phyloP scores from a whole-genome alignment of 2,888 invertebrate species.

The Ditylenchus weischeri region DNA sequence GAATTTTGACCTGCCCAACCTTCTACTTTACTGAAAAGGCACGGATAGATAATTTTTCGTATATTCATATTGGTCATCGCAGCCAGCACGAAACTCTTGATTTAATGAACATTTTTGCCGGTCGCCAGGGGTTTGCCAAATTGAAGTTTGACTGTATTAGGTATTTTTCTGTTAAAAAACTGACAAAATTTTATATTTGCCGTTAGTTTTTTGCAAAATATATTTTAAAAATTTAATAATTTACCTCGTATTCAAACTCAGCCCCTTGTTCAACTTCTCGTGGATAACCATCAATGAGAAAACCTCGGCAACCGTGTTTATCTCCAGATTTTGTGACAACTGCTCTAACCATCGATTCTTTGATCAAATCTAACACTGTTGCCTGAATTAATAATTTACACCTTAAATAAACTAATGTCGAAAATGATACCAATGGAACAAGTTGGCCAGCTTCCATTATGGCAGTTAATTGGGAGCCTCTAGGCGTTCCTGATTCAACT shows the following conservation, averaged over 20 bases:
- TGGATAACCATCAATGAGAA: conserved; percentile 90
- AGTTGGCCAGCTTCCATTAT: conserved; percentile 77
- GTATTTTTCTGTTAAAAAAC: too few species aligned
- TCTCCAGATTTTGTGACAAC: conserved; percentile 54
- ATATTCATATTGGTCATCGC: too few species aligned
- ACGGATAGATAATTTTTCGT: too few species aligned
- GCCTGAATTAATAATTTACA: conserved; percentile 63
- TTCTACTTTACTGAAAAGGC: too few species aligned
- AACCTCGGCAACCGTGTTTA: conserved; percentile 71
- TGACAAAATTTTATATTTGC: too few species aligned
- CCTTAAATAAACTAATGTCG: background rate
- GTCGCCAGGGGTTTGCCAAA: too few species aligned
- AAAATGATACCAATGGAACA: conserved; percentile 65
- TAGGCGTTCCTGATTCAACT: conserved; percentile 67
- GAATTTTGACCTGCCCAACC: too few species aligned
- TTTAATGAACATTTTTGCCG: too few species aligned
- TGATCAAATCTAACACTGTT: conserved; percentile 74
- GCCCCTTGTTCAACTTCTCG: conserved; percentile 77
- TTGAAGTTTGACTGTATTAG: too few species aligned
- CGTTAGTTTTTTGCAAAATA: too few species aligned
- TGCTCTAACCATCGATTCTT: conserved; percentile 70
- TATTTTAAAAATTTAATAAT: conserved; percentile 1
- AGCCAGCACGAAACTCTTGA: too few species aligned
- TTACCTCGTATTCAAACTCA: conserved; percentile 82
- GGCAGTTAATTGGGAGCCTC: conserved; percentile 60